Conservation (phyloP, 2,888 invertebrate genomes). For the Acronicta aceris region DNA sequence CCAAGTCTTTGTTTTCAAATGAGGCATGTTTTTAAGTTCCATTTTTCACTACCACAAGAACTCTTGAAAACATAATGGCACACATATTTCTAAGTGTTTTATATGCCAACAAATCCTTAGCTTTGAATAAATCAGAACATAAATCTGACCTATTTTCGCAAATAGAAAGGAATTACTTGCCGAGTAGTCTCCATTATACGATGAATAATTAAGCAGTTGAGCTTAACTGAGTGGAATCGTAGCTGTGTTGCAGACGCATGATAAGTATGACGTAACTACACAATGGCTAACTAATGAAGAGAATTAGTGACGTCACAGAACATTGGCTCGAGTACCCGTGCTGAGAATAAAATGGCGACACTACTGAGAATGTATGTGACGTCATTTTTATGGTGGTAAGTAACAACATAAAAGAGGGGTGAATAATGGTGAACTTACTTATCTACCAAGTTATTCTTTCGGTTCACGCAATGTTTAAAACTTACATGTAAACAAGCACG, state of each 20-base stretch:
- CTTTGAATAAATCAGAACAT: conserved; percentile 27
- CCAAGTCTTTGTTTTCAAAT: conserved; percentile 6
- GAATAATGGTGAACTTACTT: conserved; percentile 12
- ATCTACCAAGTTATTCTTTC: neutral
- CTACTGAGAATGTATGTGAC: conserved; percentile 9
- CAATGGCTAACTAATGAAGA: conserved; percentile 40
- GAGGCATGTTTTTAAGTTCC: neutral
- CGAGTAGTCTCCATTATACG: conserved; percentile 19
- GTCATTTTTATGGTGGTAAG: conserved; percentile 9
- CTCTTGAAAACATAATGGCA: neutral
- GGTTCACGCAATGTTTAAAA: conserved; percentile 3
- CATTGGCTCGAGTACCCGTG: conserved; percentile 11
- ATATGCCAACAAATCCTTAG: neutral
- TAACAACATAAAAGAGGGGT: conserved; percentile 15
- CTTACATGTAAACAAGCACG: neutral
- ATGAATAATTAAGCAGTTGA: conserved; percentile 37
- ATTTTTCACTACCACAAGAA: conserved; percentile 5
- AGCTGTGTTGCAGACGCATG: conserved; percentile 17
- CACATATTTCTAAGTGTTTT: conserved; percentile 5
- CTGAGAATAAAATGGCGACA: conserved; percentile 35
- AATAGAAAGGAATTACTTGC: conserved; percentile 16
- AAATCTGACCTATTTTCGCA: conserved; percentile 28
- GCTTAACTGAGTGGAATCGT: conserved; percentile 23
- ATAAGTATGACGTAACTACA: conserved; percentile 22
- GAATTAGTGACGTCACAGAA: conserved; percentile 27